A percentile compares a stretch with the other conserved stretches of the same genome.
Conservation (phyloP, 2,113 vertebrate species). For the Dromiciops gliroides region DNA sequence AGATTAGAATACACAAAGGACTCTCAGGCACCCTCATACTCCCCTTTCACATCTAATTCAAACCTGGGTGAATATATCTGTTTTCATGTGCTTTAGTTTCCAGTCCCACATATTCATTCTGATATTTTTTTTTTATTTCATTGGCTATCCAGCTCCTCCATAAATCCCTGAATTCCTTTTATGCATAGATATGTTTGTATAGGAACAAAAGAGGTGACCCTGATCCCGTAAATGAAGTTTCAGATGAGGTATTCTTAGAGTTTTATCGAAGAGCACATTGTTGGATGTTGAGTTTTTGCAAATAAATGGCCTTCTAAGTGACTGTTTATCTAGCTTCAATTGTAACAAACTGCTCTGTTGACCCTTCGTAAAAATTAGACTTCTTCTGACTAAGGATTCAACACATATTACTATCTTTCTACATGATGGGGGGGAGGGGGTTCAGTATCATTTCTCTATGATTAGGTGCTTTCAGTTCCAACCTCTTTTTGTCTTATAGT, state of each 20-base stretch:
- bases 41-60: constrained; percentile 60
- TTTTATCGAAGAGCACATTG: constrained; percentile 70
- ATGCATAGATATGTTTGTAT: constrained; percentile 68
- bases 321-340: constrained; percentile 71
- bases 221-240: constrained; percentile 29
- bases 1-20: constrained; percentile 64
- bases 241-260: constrained; percentile 63
- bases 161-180: constrained; percentile 43
- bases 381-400: not conserved
- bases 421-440: not conserved
- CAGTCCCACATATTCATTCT: not conserved
- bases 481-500: not conserved
- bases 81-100: not conserved
- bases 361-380: constrained; percentile 9
- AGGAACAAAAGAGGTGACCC: not conserved
- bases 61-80: constrained; percentile 45
- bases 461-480: not conserved
- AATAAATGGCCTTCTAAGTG: constrained; percentile 74
- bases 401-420: constrained; percentile 13
- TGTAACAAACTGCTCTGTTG: constrained; percentile 65
- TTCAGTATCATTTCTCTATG: constrained; percentile 12
- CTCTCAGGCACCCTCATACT: constrained; percentile 41
- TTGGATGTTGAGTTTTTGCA: constrained; percentile 61
- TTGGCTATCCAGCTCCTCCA: constrained; percentile 63
- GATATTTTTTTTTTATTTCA: constrained; percentile 37